Base-by-base conservation (phyloP, 2,888 invertebrate species). In the Cataglyphis albicans region DNA sequence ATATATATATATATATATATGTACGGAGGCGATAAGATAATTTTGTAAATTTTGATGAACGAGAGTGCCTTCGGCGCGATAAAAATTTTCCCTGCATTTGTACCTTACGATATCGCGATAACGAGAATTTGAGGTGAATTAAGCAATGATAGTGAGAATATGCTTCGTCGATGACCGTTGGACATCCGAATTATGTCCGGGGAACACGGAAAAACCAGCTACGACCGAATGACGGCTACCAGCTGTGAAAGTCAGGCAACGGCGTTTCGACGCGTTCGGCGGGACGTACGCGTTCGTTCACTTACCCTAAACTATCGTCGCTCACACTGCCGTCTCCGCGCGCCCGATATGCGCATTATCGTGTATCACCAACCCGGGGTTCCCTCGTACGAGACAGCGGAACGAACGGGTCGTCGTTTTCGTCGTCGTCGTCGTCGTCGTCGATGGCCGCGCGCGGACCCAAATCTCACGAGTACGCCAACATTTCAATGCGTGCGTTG, bases 281-380 rank as follows among this genome's bases (percentile, higher is more conserved):
- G 25, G 25, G 25, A 29, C 25, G 1, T 29, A 29, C 25, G 25
- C 29, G 10, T 10, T 4, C 21, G 88, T 90, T 89, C 90, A 91
- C 92, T 92, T 85, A 92, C 74, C 74, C 91, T 87, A 7, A 90
- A 82, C 90, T 91, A 91, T 92, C 89, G 91, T 91, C 84, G 90
- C 88, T 87, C 86, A 87, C 85, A 83, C 84, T 89, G 84, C 80
- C 86, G 86, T 89, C 86, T 89, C 84, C 90, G 85, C 86, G 84
- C 88, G 81, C 44, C 32, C 44, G 87, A 89, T 85, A 87, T 86
- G 84, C 80, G 87, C 92, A 93, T 93, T 91, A 91, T 91, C 86
- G 89, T 85, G 74, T 80, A 68, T 75, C 52, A 81, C 81, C 57
- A 68, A 72, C 55, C 59, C 41, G 12, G 25, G 75, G 48, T 64